A percentile compares a stretch with the other conserved stretches of the same genome.
Evolutionary conservation across 2,888 invertebrate genomes (phyloP).

Genomic region (Tenodera sinensis): DNA sequence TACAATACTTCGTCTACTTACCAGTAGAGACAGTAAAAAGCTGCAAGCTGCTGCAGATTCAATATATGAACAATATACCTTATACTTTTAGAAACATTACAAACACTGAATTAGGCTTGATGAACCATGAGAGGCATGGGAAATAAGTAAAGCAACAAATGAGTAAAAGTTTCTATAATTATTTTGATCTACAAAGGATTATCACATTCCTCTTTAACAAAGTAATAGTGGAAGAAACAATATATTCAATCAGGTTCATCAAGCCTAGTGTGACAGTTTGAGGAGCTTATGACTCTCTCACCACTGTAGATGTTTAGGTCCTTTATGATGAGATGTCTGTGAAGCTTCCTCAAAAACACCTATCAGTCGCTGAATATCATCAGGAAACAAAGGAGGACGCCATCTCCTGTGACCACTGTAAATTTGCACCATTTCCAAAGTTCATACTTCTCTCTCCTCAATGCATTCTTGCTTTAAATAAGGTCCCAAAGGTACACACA

Average conservation of each 20-base stretch:
- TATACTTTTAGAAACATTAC: neutral
- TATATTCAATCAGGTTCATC: neutral
- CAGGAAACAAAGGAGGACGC: slow-evolving; percentile 77
- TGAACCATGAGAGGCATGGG: neutral
- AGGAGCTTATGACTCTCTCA: slow-evolving; percentile 19
- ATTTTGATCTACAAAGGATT: too few species aligned
- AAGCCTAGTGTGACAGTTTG: neutral
- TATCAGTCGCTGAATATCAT: slow-evolving; percentile 73
- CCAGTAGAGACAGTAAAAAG: neutral
- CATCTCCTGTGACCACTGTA: slow-evolving; percentile 72
- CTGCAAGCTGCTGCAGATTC: neutral
- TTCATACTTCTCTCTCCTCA: neutral
- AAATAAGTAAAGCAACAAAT: too few species aligned
- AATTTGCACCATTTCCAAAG: neutral
- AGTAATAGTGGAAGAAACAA: too few species aligned
- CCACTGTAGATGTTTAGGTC: slow-evolving; percentile 11
- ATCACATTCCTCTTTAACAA: too few species aligned
- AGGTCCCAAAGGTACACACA: too few species aligned
- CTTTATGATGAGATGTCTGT: slow-evolving; percentile 39
- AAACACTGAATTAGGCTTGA: neutral
- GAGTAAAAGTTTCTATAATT: too few species aligned
- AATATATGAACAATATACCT: neutral
- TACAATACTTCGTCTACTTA: too few species aligned
- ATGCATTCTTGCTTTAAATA: neutral
- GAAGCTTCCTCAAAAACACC: slow-evolving; percentile 73